phyloP scores from a whole-genome alignment of 2,888 invertebrate genomes.

The Lochmaea crataegi region DNA sequence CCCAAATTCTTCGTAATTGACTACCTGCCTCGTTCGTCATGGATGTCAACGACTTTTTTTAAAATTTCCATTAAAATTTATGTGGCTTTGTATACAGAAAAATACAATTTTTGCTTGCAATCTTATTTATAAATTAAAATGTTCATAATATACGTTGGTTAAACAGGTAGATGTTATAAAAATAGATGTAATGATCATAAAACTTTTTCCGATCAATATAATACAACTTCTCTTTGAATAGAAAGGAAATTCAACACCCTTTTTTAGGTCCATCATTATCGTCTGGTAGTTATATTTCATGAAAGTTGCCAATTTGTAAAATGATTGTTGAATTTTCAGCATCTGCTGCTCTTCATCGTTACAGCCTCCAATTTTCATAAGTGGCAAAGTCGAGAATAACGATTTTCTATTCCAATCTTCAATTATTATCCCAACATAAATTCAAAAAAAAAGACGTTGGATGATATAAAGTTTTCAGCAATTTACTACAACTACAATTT shows the following conservation, averaged over 20 bases:
- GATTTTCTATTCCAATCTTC: slow-evolving; percentile 18
- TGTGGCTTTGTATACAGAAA: too few relatives aligned
- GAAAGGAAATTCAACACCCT: background rate
- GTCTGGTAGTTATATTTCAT: slow-evolving; percentile 1
- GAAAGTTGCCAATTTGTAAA: slow-evolving; percentile 20
- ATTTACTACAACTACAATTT: background rate
- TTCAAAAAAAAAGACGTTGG: background rate
- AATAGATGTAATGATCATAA: too few relatives aligned
- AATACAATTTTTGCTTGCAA: too few relatives aligned
- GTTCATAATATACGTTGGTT: too few relatives aligned
- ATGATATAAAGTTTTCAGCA: background rate
- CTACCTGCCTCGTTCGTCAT: background rate
- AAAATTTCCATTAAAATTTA: too few relatives aligned
- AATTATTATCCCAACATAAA: background rate
- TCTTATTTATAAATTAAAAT: too few relatives aligned
- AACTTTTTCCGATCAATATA: too few relatives aligned
- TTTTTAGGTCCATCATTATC: slow-evolving; percentile 1
- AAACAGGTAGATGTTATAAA: too few relatives aligned
- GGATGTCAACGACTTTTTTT: too few relatives aligned
- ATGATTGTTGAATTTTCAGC: slow-evolving; percentile 21
- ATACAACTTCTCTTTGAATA: too few relatives aligned
- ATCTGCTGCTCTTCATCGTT: slow-evolving; percentile 13
- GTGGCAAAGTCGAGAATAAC: slow-evolving; percentile 14
- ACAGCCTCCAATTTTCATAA: slow-evolving; percentile 24
- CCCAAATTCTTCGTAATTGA: background rate